Evolutionary conservation across 2,888 invertebrate genomes (phyloP), one percentile per base, ranked within the genome.

Genomic region (Lasius platythorax): DNA sequence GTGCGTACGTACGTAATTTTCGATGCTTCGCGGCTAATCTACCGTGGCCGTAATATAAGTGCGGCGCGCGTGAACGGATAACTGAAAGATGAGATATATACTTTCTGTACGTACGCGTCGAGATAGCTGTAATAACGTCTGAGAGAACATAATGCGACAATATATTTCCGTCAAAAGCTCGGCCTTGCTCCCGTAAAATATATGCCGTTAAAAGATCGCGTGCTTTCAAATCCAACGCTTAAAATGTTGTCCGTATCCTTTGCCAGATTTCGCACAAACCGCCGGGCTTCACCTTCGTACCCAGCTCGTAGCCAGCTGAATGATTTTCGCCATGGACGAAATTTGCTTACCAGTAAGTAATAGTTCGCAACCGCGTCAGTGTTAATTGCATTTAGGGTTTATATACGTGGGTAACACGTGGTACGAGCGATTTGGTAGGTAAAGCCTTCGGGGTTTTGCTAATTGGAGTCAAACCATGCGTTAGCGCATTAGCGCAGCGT

Each of bases 301-400:
- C 11, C 46, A 3, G 37, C 18, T 66, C 53, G n/a, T 8, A 66
- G 40, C 66, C 12, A 8, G 37, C 33, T n/a, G 46, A 73, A 73
- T 37, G 37, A 67, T 50, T 53, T 53, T 66, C 37, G 33, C 11
- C 28, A 50, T 23, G 63, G 46, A 81, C 58, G 3, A 63, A 82
- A 64, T 82, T 63, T 18, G 30, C 37, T 18, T 37, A 28, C 28
- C 56, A 12, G 40, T 66, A 74, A 63, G 43, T 63, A 28, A 78
- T 56, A n/a, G n/a, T 67, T 67, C 30, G 76, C 67, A 67, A 28
- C 50, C 40, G 18, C n/a, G 40, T 66, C 28, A 28, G 53, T 64
- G 46, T 50, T 64, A 66, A 78, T 78, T 76, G 40, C 76, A n/a
- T 66, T 78, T 67, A 67, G 40, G 40, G 15, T 67, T 56, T 67